These are phyloP conservation scores for Pteronura brasiliensis DNA, from an alignment of 2,113 vertebrate species.

Conservation along the genomic window DNA sequence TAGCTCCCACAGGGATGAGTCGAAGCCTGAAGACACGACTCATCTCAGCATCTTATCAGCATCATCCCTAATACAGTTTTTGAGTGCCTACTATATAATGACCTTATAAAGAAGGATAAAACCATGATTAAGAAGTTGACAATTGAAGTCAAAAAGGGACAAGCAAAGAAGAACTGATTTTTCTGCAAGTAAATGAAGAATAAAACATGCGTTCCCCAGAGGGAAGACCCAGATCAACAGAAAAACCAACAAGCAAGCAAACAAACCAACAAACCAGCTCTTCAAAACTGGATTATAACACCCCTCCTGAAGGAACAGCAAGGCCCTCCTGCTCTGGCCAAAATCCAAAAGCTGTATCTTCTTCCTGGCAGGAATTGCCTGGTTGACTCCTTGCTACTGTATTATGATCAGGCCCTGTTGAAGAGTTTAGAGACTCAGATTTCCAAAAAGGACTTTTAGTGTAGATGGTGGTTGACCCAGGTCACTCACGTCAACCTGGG, in stretches of 20 bases:
- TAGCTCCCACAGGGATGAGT: accelerated
- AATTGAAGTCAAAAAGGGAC: neutral
- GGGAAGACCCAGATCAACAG: neutral
- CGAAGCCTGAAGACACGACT: neutral
- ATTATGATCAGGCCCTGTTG: neutral
- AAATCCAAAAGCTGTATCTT: neutral
- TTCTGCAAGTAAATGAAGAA: neutral
- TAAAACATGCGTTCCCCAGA: neutral
- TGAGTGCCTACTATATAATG: neutral
- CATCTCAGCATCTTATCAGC: neutral
- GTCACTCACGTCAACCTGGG: neutral
- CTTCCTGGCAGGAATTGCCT: neutral
- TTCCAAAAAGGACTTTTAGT: neutral
- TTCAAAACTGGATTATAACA: neutral
- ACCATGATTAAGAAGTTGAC: neutral
- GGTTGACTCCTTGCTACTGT: neutral
- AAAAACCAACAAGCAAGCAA: neutral
- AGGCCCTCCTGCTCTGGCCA: neutral
- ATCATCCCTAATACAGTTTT: neutral
- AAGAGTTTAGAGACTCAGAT: neutral
- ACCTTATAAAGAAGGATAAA: neutral
- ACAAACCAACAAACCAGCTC: neutral
- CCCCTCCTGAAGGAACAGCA: neutral
- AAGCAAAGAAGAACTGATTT: neutral
- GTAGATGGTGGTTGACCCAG: too few relatives aligned